Evolutionary conservation across 2,888 invertebrate genomes (phyloP), one percentile per base, ranked within the genome.

Genomic region (Actias luna): DNA sequence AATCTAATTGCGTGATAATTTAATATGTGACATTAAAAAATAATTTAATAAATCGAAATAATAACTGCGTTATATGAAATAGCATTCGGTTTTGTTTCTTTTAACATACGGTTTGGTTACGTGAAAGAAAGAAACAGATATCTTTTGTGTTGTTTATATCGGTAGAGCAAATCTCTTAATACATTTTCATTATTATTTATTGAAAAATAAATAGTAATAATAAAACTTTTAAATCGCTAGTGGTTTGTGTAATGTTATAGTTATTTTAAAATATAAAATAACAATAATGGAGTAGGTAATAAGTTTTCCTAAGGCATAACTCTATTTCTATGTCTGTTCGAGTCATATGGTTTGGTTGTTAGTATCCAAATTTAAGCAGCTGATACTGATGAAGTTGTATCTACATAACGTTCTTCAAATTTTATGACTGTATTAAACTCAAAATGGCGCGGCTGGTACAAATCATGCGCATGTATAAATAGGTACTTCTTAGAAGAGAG

Each of bases 1-100:
- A 39, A 42, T 55, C 0, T 50, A 50, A 50, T 50, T 50, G 25
- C 10, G 46, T 55, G 55, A 55, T 55, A 55, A 55, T 55, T 16
- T 55, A 55, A 55, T 16, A n/a, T 18, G 29, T 29, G 25, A 29
- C 16, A 55, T 18, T 16, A 14, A 25, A 50, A 22, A 46, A 2
- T 0, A 42, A 42, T 42, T 18, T 18, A 42, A 42, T 16, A 18
- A 18, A 42, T 18, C n/a, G 1, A n/a, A 18, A 42, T n/a, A n/a
- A 42, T 7, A 33, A 33, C 5, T 33, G 8, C 33, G 33, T 33
- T 33, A 8, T 8, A 5, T 7, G 5, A 33, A 7, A 33, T 8
- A 7, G 8, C 33, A 8, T 33, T 33, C 8, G 5, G 8, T 33
- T 8, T 8, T 7, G 33, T 33, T 33, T 33, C 33, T 33, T 33